phyloP scores from a whole-genome alignment of 2,113 vertebrate genomes.

The human (Homo sapiens) region GRCh38 chr1:112714001-112714500 shows the following conservation, averaged over 20 bases:
- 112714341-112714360: too few species aligned
- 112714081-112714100: conserved; percentile 13
- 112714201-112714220: neutral
- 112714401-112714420: neutral
- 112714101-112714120: conserved; percentile 2
- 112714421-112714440: neutral
- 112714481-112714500: conserved; percentile 78
- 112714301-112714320: conserved; percentile 28
- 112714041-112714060: neutral
- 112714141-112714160: neutral
- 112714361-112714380: neutral
- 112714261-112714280: neutral
- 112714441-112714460: neutral
- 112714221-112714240: neutral
- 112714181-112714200: neutral
- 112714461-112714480: conserved; percentile 50
- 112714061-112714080: neutral
- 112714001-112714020: neutral
- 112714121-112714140: conserved; percentile 31
- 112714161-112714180: neutral
- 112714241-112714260: neutral
- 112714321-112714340: neutral
- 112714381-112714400: neutral
- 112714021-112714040: neutral
- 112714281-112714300: neutral